Evolutionary conservation across 2,113 vertebrate species (phyloP).

Genomic region (Cyanocitta stelleri): DNA sequence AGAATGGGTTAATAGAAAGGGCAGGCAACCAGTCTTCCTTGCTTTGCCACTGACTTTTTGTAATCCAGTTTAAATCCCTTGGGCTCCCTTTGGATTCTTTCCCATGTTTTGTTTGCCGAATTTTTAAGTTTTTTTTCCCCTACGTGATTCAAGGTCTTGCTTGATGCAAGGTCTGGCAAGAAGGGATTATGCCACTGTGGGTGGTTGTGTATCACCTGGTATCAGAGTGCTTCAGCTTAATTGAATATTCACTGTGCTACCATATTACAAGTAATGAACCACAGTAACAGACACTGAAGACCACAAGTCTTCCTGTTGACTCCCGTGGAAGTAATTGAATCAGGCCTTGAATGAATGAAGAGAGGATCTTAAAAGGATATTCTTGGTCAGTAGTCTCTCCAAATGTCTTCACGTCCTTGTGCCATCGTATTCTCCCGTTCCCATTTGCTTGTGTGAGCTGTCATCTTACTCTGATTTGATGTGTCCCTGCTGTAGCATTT

Average conservation of each 20-base stretch:
- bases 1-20: neutral
- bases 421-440: neutral
- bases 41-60: neutral
- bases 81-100: neutral
- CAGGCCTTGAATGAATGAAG: constrained; percentile 12
- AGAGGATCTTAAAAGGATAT: constrained; percentile 23
- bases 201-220: neutral
- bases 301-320: constrained; percentile 36
- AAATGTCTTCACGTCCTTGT: neutral
- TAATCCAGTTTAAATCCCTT: neutral
- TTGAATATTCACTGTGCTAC: constrained; percentile 16
- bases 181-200: neutral
- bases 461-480: constrained; percentile 12
- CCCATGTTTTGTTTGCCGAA: neutral
- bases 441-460: constrained; percentile 31
- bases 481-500: neutral
- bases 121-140: neutral
- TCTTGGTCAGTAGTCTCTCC: neutral
- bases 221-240: neutral
- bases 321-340: constrained; percentile 36
- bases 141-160: neutral
- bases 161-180: neutral
- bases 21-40: neutral
- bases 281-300: neutral
- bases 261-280: constrained; percentile 12